A percentile compares a stretch with the other conserved stretches of the same genome.
phyloP scores from a whole-genome alignment of 1,140 invertebrate species.

The Medauroidea extradentata region DNA sequence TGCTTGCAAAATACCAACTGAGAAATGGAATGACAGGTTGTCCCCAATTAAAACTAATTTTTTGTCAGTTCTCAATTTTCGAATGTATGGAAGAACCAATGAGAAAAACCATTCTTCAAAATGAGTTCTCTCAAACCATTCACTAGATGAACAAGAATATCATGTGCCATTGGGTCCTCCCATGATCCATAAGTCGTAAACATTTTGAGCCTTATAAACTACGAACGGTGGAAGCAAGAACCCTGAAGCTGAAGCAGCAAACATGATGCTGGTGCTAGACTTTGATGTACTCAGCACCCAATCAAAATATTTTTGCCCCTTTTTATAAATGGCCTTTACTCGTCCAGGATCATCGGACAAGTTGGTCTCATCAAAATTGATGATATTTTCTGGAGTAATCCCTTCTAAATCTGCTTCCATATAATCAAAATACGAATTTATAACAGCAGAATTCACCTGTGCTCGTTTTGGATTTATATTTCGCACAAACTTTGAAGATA shows the following conservation, averaged over 20 bases:
- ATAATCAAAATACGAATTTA: conserved; percentile 42
- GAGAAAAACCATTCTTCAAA: conserved; percentile 32
- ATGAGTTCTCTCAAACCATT: conserved; percentile 31
- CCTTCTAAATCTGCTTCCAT: conserved; percentile 28
- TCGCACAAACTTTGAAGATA: conserved; percentile 23
- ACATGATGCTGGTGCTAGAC: conserved; percentile 30
- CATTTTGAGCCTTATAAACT: conserved; percentile 29
- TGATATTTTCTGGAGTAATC: conserved; percentile 33
- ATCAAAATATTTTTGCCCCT: conserved; percentile 36
- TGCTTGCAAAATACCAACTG: conserved; percentile 29
- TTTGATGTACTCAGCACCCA: conserved; percentile 29
- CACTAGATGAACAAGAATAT: conserved; percentile 29
- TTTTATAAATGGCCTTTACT: conserved; percentile 28
- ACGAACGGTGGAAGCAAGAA: conserved; percentile 30
- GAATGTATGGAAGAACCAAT: conserved; percentile 26
- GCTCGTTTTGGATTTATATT: conserved; percentile 33
- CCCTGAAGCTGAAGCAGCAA: conserved; percentile 30
- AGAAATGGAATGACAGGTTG: conserved; percentile 42
- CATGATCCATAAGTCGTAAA: conserved; percentile 37
- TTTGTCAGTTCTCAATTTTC: conserved; percentile 16
- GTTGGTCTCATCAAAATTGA: conserved; percentile 41
- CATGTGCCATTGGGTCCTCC: conserved; percentile 26
- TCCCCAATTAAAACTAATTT: conserved; percentile 27
- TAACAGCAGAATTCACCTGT: conserved; percentile 23
- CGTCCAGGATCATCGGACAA: conserved; percentile 30